A percentile compares a stretch with the other conserved stretches of the same genome.
phyloP scores from a whole-genome alignment of 2,113 vertebrate genomes.

The Smithornis capensis region DNA sequence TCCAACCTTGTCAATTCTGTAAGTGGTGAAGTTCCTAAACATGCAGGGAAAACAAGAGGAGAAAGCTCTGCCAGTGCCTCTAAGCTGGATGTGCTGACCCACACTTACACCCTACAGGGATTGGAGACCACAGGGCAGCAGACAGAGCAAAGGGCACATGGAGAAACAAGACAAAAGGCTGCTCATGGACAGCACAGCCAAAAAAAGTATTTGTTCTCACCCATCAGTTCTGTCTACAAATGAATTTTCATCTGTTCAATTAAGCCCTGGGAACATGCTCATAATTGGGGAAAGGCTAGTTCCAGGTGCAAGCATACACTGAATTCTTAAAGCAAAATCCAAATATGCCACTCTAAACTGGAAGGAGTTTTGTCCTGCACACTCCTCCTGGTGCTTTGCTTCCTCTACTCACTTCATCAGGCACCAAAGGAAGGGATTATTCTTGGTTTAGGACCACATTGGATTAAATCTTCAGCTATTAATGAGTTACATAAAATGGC shows the following conservation, averaged over 20 bases:
- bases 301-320: neutral
- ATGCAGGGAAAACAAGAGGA: neutral
- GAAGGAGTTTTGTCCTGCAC: neutral
- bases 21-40: neutral
- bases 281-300: neutral
- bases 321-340: neutral
- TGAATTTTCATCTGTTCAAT: neutral
- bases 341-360: neutral
- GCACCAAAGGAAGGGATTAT: neutral
- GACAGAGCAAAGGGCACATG: neutral
- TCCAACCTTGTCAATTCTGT: too few relatives aligned
- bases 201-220: neutral
- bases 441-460: neutral
- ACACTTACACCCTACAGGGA: neutral
- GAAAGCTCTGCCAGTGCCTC: neutral
- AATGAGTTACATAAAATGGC: neutral
- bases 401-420: neutral
- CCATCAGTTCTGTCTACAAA: neutral
- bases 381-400: neutral
- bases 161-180: neutral
- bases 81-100: neutral
- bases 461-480: neutral
- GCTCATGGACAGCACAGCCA: neutral
- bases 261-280: neutral
- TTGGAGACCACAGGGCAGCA: neutral